Conservation (phyloP, 2,113 vertebrate species). For the Phyllostomus hastatus region DNA sequence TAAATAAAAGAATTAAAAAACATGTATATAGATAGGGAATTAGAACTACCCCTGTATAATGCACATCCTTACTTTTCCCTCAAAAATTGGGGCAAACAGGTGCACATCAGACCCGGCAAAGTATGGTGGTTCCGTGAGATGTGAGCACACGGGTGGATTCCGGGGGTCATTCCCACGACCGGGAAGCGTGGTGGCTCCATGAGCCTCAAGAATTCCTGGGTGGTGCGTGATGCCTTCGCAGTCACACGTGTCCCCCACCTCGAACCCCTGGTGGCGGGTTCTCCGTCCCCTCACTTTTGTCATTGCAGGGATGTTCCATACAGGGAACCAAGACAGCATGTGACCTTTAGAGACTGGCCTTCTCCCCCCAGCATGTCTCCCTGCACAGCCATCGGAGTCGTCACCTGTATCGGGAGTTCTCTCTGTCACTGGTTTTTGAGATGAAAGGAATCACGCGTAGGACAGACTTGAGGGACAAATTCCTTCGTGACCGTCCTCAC, state of each 20-base stretch:
- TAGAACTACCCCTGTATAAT: too few relatives aligned
- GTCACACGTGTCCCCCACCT: background rate
- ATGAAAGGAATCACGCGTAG: background rate
- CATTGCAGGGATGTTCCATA: constrained; percentile 16
- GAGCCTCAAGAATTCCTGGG: background rate
- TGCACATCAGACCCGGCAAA: too few relatives aligned
- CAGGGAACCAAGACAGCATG: background rate
- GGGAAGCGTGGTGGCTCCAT: background rate
- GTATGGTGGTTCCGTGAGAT: background rate
- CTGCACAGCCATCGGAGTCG: constrained; percentile 11
- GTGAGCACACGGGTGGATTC: background rate
- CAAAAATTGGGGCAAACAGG: too few relatives aligned
- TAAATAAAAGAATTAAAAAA: too few relatives aligned
- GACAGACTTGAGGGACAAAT: constrained; percentile 32
- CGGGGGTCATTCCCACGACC: background rate
- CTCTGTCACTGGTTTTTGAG: constrained; percentile 30
- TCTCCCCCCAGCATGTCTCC: background rate
- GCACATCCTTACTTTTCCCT: too few relatives aligned
- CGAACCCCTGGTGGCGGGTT: background rate
- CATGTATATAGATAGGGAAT: too few relatives aligned
- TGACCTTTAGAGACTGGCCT: background rate
- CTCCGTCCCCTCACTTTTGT: background rate
- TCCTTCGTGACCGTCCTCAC: background rate
- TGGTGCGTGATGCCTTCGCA: background rate
- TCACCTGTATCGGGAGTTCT: background rate